These are phyloP conservation scores for Sylvia atricapilla DNA, from an alignment of 2,113 vertebrate species.

Conservation along the genomic window DNA sequence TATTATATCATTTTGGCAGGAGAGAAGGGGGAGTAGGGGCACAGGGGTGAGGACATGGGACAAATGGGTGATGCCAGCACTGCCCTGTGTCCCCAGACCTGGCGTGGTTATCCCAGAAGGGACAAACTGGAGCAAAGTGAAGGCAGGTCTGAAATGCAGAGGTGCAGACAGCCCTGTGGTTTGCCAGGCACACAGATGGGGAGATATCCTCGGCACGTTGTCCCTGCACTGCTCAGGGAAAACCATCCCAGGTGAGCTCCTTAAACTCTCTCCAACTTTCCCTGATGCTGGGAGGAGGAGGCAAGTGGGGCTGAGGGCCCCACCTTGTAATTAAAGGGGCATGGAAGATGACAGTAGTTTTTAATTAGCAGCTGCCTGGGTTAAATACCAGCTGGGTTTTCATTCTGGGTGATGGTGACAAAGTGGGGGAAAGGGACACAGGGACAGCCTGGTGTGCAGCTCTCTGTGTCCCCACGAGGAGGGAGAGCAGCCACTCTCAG, in stretches of 20 bases:
- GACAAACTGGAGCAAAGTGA: background rate
- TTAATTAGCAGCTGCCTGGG: background rate
- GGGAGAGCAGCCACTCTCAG: background rate
- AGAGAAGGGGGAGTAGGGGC: background rate
- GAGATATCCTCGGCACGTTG: background rate
- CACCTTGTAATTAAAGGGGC: slow-evolving; percentile 7
- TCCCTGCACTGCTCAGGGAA: background rate
- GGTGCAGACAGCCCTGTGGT: rapidly evolving
- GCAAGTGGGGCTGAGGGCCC: background rate
- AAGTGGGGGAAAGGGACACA: background rate
- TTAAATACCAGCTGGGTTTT: background rate
- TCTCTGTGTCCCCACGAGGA: background rate
- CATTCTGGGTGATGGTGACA: background rate
- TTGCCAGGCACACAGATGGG: background rate
- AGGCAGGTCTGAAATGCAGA: background rate
- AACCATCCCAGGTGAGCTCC: background rate
- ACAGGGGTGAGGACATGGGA: background rate
- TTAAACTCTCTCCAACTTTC: background rate
- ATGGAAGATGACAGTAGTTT: background rate
- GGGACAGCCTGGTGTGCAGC: background rate
- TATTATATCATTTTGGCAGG: background rate
- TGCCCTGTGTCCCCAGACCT: background rate
- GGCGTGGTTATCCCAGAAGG: background rate
- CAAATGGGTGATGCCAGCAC: background rate
- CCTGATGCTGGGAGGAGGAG: background rate